A percentile compares a stretch with the other conserved stretches of the same genome.
Evolutionary conservation across 1,140 invertebrate species (phyloP).

Genomic region (Diorhabda elongata): DNA sequence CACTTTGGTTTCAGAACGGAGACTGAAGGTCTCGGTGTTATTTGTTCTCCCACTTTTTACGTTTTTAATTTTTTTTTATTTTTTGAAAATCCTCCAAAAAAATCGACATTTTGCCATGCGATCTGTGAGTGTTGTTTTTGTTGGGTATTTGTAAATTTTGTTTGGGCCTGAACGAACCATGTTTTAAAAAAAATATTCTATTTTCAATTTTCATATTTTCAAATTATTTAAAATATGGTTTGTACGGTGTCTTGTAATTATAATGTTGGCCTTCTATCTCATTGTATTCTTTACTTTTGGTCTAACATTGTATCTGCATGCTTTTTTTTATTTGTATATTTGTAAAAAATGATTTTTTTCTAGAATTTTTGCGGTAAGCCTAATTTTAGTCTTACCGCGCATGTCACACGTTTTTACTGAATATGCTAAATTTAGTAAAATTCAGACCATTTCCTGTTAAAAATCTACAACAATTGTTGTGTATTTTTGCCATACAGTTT

Average conservation of each 20-base stretch:
- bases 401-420: background rate
- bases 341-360: constrained; percentile 33
- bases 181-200: constrained; percentile 16
- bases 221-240: constrained; percentile 27
- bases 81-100: constrained; percentile 24
- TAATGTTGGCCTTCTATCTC: constrained; percentile 48
- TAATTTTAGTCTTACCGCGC: constrained; percentile 32
- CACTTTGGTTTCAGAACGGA: constrained; percentile 40
- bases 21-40: constrained; percentile 43
- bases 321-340: constrained; percentile 28
- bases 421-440: constrained; percentile 11
- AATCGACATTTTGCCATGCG: constrained; percentile 40
- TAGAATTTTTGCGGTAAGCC: constrained; percentile 26
- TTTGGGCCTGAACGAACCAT: constrained; percentile 31
- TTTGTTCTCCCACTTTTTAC: constrained; percentile 32
- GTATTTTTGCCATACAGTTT: background rate
- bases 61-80: constrained; percentile 27
- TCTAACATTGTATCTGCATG: constrained; percentile 44
- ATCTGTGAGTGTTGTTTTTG: constrained; percentile 34
- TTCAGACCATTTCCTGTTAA: background rate
- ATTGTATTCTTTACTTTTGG: constrained; percentile 38
- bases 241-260: constrained; percentile 32
- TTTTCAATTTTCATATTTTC: background rate
- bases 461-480: constrained; percentile 1
- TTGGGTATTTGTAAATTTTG: constrained; percentile 30